Conservation (phyloP, 2,888 invertebrate genomes). For the Epirrhoe alternata region DNA sequence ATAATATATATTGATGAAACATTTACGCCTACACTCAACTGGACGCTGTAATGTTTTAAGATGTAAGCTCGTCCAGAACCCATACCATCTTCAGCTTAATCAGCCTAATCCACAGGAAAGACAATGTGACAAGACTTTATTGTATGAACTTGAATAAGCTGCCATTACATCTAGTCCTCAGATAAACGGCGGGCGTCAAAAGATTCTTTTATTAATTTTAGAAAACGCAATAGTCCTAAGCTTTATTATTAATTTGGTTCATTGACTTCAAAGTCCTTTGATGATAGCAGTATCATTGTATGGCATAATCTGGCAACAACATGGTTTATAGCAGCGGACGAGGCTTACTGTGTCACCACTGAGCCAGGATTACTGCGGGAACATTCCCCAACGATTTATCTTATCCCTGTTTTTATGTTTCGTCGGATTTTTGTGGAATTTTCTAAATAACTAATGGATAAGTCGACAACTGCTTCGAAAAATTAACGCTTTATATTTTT, state of each 20-base stretch:
- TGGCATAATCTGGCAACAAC: slow-evolving; percentile 7
- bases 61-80: no score
- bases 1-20: no score
- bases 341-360: slow-evolving; percentile 8
- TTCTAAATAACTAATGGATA: background rate
- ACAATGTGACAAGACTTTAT: no score
- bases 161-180: no score
- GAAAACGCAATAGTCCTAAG: background rate
- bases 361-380: slow-evolving; percentile 16
- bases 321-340: background rate
- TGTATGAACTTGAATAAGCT: no score
- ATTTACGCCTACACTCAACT: no score
- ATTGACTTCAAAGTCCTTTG: slow-evolving; percentile 2
- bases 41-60: no score
- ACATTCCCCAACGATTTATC: slow-evolving; percentile 5
- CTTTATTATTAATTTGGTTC: slow-evolving; percentile 1
- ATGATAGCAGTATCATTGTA: slow-evolving; percentile 15
- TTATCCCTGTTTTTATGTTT: slow-evolving; percentile 8
- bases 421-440: slow-evolving; percentile 4
- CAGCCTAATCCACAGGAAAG: no score
- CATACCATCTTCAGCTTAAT: no score
- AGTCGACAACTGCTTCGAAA: background rate
- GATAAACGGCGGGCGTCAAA: background rate
- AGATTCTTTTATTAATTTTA: background rate
- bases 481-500: background rate